phyloP scores from a whole-genome alignment of 2,797 vertebrate species.

The Sphenodon punctatus region DNA sequence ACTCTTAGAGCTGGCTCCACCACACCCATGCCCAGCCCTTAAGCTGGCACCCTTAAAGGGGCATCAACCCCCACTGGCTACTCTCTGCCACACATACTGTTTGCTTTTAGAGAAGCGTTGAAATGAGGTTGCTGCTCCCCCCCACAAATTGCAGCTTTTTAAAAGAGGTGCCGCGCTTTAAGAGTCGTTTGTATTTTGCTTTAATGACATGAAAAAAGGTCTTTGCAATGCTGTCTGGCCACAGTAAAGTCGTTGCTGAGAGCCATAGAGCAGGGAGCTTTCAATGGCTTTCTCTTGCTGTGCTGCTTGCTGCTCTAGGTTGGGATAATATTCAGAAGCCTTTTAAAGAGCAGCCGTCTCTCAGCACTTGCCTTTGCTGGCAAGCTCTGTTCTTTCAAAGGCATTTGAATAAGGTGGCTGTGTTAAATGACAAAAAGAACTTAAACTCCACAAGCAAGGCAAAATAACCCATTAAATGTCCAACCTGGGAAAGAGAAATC shows the following conservation, averaged over 20 bases:
- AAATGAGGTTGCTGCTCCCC: not conserved
- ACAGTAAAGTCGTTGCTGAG: not conserved
- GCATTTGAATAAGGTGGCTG: constrained; percentile 41
- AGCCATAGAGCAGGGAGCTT: not conserved
- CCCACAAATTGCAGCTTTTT: constrained; percentile 18
- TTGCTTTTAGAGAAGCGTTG: not conserved
- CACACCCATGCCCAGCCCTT: no score
- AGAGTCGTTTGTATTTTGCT: constrained; percentile 31
- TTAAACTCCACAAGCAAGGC: constrained; percentile 45
- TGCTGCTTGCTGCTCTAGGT: not conserved
- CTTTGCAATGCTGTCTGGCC: constrained; percentile 16
- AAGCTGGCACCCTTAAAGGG: no score
- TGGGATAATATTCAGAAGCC: constrained; percentile 35
- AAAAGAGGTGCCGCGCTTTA: constrained; percentile 17
- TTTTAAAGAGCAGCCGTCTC: constrained; percentile 35
- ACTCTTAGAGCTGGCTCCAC: no score
- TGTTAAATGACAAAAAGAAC: constrained; percentile 52
- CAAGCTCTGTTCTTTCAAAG: constrained; percentile 52
- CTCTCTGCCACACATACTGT: no score
- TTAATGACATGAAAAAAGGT: not conserved
- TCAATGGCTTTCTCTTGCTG: constrained; percentile 19
- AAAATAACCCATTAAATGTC: constrained; percentile 13
- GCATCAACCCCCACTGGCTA: no score
- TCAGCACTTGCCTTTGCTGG: constrained; percentile 36
- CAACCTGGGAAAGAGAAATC: constrained; percentile 14